phyloP scores from a whole-genome alignment of 2,888 invertebrate genomes.

The Adelognathus sp. region DNA sequence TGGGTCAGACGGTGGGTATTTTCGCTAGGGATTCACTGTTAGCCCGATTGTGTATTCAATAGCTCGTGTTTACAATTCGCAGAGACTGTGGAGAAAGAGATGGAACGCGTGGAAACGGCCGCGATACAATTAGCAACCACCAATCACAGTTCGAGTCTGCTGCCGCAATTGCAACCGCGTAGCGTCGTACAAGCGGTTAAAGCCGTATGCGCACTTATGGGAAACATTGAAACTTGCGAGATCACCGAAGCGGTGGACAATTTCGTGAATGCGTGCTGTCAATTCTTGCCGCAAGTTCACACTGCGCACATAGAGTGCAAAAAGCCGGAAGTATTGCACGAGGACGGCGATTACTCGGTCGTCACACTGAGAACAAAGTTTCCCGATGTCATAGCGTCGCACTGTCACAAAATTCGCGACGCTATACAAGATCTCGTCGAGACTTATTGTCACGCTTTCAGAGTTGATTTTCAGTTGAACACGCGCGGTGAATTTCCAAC shows the following conservation, averaged over 20 bases:
- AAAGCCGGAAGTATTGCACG: slow-evolving; percentile 86
- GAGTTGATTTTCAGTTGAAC: slow-evolving; percentile 90
- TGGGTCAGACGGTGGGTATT: too few species aligned
- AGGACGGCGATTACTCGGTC: slow-evolving; percentile 87
- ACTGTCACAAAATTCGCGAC: slow-evolving; percentile 89
- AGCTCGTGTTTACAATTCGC: slow-evolving; percentile 58
- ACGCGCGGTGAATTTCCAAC: slow-evolving; percentile 84
- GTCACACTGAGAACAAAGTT: slow-evolving; percentile 84
- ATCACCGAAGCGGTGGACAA: slow-evolving; percentile 89
- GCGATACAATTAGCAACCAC: slow-evolving; percentile 81
- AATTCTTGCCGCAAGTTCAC: slow-evolving; percentile 79
- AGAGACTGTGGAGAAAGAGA: slow-evolving; percentile 92
- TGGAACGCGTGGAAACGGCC: slow-evolving; percentile 88
- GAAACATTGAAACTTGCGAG: slow-evolving; percentile 94
- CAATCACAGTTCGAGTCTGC: slow-evolving; percentile 76
- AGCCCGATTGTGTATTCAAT: not conserved
- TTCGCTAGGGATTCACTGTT: too few species aligned
- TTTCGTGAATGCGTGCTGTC: slow-evolving; percentile 84
- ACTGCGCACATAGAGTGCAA: slow-evolving; percentile 79
- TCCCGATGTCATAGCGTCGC: slow-evolving; percentile 85
- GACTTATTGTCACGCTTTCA: slow-evolving; percentile 92
- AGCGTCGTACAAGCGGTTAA: slow-evolving; percentile 95
- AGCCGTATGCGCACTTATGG: slow-evolving; percentile 94
- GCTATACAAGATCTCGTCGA: slow-evolving; percentile 92
- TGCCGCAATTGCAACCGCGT: slow-evolving; percentile 84